A percentile compares a stretch with the other conserved stretches of the same genome.
Conservation (phyloP, 2,888 invertebrate genomes). For the Rhaphigaster nebulosa region DNA sequence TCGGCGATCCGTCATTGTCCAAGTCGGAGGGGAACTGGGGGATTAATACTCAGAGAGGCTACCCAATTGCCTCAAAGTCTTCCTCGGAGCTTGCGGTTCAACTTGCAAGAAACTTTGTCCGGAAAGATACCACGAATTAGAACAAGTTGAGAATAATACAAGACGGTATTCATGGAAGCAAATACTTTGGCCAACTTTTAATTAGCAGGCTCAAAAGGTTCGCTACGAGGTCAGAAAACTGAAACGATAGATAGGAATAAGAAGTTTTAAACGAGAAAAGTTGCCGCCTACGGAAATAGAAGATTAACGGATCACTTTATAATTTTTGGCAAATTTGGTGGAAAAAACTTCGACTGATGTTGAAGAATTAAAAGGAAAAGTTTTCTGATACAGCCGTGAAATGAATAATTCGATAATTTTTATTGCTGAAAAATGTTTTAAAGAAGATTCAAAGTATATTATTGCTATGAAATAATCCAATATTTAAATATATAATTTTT, state of each 20-base stretch:
- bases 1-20: slow-evolving; percentile 18
- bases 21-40: neutral
- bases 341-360: slow-evolving; percentile 6
- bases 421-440: neutral
- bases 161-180: slow-evolving; percentile 28
- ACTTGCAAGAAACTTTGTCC: slow-evolving; percentile 9
- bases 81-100: neutral
- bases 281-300: slow-evolving; percentile 25
- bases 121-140: slow-evolving; percentile 31
- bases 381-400: neutral
- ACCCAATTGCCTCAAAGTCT: slow-evolving; percentile 20
- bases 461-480: neutral
- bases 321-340: slow-evolving; percentile 43
- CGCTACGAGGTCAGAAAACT: slow-evolving; percentile 34
- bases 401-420: slow-evolving; percentile 27
- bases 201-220: slow-evolving; percentile 34
- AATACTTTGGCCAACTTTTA: slow-evolving; percentile 45
- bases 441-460: neutral
- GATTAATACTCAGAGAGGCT: neutral
- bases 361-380: slow-evolving; percentile 30
- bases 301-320: slow-evolving; percentile 41
- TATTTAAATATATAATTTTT: neutral
- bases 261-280: slow-evolving; percentile 50
- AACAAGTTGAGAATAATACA: slow-evolving; percentile 46
- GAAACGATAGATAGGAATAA: slow-evolving; percentile 50